These are phyloP conservation scores for Geopemphigus sp. DNA, from an alignment of 1,140 invertebrate genomes.

Conservation along the genomic window DNA sequence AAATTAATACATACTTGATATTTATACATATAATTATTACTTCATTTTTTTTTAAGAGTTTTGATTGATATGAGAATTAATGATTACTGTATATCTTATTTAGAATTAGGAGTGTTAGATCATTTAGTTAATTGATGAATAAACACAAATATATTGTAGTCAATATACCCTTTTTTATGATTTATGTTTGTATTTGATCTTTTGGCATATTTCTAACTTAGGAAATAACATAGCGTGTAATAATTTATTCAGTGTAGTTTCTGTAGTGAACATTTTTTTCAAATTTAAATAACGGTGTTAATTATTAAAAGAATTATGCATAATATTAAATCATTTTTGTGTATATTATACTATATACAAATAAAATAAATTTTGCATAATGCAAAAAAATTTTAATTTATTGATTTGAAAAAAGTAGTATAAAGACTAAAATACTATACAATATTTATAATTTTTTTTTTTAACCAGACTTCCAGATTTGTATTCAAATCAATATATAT, in stretches of 20 bases:
- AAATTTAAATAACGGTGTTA: constrained; percentile 34
- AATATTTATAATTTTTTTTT: constrained; percentile 35
- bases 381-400: not conserved
- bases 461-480: constrained; percentile 11
- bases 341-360: not conserved
- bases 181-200: constrained; percentile 29
- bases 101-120: constrained; percentile 28
- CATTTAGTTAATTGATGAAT: constrained; percentile 21
- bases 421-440: constrained; percentile 13
- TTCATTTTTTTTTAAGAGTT: constrained; percentile 11
- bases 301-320: constrained; percentile 21
- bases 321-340: constrained; percentile 8
- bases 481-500: constrained; percentile 3
- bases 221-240: constrained; percentile 25
- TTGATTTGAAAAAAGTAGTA: not conserved
- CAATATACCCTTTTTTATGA: not conserved
- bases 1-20: not conserved
- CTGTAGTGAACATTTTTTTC: constrained; percentile 14
- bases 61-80: constrained; percentile 34
- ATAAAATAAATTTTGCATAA: constrained; percentile 20
- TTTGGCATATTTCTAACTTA: constrained; percentile 28
- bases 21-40: constrained; percentile 7
- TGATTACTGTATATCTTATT: constrained; percentile 25
- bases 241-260: constrained; percentile 33
- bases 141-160: constrained; percentile 15